Conservation (phyloP, 2,888 invertebrate species). For the Nomada goodeniana region DNA sequence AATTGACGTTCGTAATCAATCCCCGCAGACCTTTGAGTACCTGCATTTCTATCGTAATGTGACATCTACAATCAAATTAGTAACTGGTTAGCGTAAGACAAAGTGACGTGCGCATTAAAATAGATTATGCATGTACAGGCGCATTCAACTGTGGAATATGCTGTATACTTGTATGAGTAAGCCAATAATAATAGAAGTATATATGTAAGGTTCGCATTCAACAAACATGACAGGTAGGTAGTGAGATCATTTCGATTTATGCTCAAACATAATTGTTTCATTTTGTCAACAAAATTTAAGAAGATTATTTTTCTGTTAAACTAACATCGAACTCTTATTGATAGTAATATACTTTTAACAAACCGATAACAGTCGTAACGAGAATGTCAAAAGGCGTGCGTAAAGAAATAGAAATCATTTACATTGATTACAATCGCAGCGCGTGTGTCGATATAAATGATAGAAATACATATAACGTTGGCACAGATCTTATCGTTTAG, state of each 20-base stretch:
- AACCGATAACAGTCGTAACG: neutral
- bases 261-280: neutral
- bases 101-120: neutral
- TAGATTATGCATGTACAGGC: neutral
- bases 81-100: slow-evolving; percentile 20
- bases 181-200: neutral
- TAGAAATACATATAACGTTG: neutral
- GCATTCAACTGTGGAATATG: neutral
- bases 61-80: slow-evolving; percentile 78
- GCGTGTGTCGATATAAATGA: slow-evolving; percentile 12
- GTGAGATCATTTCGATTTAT: slow-evolving; percentile 39
- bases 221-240: neutral
- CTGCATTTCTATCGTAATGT: slow-evolving; percentile 77
- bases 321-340: neutral
- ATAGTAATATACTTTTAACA: neutral
- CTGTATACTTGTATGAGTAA: neutral
- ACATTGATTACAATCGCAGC: slow-evolving; percentile 13
- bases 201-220: neutral
- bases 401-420: neutral
- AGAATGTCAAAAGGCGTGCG: neutral
- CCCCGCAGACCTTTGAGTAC: slow-evolving; percentile 77
- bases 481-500: slow-evolving; percentile 30
- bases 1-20: slow-evolving; percentile 92
- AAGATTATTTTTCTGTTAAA: neutral
- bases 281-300: neutral